Conservation (phyloP, 92 coral and sea anemone genomes). For the Porites divaricata region DNA sequence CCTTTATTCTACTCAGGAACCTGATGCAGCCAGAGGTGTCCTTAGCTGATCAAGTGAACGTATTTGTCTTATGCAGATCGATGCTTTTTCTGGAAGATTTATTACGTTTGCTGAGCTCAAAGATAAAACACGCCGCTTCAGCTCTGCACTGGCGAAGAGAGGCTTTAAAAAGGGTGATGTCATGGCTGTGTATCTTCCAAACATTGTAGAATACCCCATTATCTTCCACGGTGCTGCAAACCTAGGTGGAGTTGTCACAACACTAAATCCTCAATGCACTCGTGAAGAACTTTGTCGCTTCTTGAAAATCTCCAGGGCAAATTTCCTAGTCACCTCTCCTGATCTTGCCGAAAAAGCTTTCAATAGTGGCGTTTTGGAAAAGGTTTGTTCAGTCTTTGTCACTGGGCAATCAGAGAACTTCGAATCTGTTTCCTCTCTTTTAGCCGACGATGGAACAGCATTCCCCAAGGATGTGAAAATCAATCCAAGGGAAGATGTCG, state of each 20-base stretch:
- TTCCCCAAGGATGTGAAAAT: conserved; percentile 70
- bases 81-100: conserved; percentile 58
- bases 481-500: conserved; percentile 76
- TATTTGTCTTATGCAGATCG: conserved; percentile 51
- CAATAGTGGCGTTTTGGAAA: conserved; percentile 57
- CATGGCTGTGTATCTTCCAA: conserved; percentile 64
- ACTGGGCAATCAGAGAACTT: conserved; percentile 76
- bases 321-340: conserved; percentile 77
- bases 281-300: conserved; percentile 69
- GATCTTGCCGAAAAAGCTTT: conserved; percentile 68
- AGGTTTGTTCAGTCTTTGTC: conserved; percentile 68
- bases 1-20: background rate
- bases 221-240: conserved; percentile 68
- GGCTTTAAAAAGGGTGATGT: conserved; percentile 88
- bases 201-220: conserved; percentile 74
- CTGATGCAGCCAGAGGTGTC: background rate
- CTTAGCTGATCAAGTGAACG: too few relatives aligned
- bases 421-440: conserved; percentile 66
- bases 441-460: conserved; percentile 76
- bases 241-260: conserved; percentile 80
- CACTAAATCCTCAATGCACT: conserved; percentile 70
- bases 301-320: conserved; percentile 74
- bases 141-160: conserved; percentile 72
- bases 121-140: conserved; percentile 54
- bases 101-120: conserved; percentile 70